Conservation (phyloP, 2,888 invertebrate species). For the Gymnosoma rotundatum region DNA sequence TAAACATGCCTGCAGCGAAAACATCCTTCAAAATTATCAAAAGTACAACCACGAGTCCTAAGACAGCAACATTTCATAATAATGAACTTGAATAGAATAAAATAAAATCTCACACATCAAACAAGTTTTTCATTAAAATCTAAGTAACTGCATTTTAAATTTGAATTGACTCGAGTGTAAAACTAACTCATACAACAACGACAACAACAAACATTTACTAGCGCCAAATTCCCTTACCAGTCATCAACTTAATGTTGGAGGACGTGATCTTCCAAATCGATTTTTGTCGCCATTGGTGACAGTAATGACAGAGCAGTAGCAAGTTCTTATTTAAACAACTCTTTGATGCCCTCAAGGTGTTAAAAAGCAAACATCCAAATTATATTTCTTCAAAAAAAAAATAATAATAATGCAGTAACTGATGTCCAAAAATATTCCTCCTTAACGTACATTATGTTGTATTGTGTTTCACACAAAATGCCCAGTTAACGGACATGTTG, state of each 20-base stretch:
- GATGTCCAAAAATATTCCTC: conserved; percentile 33
- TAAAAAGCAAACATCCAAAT: conserved; percentile 7
- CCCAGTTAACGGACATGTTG: conserved; percentile 52
- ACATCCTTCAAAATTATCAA: conserved; percentile 24
- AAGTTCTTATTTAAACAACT: conserved; percentile 75
- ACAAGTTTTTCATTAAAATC: conserved; percentile 26
- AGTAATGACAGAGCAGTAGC: conserved; percentile 71
- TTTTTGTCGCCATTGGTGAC: conserved; percentile 73
- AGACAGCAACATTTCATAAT: conserved; percentile 1
- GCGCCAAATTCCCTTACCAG: not conserved
- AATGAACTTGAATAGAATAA: not conserved
- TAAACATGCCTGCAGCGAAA: conserved; percentile 42
- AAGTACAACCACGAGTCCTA: conserved; percentile 53
- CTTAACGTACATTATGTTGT: conserved; percentile 47
- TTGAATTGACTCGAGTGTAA: not conserved
- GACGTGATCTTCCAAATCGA: conserved; percentile 67
- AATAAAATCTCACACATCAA: conserved; percentile 51
- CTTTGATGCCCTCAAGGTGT: conserved; percentile 61
- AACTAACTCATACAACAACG: not conserved
- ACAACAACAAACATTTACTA: not conserved
- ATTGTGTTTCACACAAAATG: conserved; percentile 42
- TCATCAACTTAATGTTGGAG: conserved; percentile 49
- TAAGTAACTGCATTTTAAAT: conserved; percentile 17
- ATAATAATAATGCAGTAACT: not conserved
- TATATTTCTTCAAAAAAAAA: conserved; percentile 4